Evolutionary conservation across 2,888 invertebrate species (phyloP), one percentile per base, ranked within the genome.

Genomic region (Platerodrilus igneus): DNA sequence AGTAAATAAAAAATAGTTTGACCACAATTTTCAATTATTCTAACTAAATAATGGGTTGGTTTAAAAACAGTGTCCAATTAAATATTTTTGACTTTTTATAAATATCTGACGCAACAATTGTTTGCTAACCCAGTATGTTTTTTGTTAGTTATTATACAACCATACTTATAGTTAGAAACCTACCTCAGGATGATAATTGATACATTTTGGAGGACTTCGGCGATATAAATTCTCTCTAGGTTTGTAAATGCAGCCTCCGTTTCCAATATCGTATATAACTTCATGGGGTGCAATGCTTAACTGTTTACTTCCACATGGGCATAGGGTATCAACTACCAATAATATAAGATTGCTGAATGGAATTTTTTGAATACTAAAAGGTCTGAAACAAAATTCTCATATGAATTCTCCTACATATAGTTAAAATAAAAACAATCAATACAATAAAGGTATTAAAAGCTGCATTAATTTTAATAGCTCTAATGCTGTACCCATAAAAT

Each of bases 281-380:
- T 83, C 83, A 58, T 81, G 74, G 47, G 89, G 82, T 40, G 81
- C 79, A 64, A 89, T 88, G 67, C 86, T 86, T 50, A 90, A 73
- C 60, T 86, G 83, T 67, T 89, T 89, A 59, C 84, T 86, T 50
- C 89, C 89, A 69, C 90, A 91, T 31, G 89, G 89, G 64, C 89
- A 90, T 53, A 87, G 70, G 13, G 87, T 89, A 67, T 92, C 90
- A 56, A 91, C 90, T 48, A 90, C 91, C 48, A 92, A 72, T 48
- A 92, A 72, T 57, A 92, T 87, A 56, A 92, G 72, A 73, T 92
- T 92, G 62, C 90, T 91, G 66, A 88, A 86, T 30, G 84, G 88
- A 59, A 92, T 88, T 71, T 89, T 89, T 63, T 91, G 90, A 37
- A 91, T 90, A 71, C 90, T 91, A 71, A 91, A 91, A 15, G 90